These are phyloP conservation scores for Drosophila setosimentum DNA, from an alignment of 2,888 invertebrate species.

Conservation along the genomic window DNA sequence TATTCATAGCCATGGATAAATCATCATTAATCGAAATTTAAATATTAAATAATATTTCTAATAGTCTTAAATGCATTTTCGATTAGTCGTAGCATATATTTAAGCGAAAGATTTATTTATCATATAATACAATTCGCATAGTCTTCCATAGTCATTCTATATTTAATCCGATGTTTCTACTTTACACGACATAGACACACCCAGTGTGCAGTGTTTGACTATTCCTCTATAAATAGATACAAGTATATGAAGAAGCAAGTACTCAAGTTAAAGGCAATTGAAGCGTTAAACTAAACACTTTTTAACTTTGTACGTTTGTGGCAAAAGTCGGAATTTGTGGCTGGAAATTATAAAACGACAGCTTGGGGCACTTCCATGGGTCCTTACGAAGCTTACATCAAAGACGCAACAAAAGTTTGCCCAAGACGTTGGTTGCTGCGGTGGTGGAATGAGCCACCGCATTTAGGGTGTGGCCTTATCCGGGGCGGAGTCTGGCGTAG, in stretches of 20 bases:
- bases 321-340: constrained; percentile 37
- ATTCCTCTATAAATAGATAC: constrained; percentile 9
- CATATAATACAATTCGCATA: background rate
- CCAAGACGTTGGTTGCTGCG: constrained; percentile 3
- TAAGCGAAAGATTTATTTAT: background rate
- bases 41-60: background rate
- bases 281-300: constrained; percentile 37
- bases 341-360: constrained; percentile 63
- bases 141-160: background rate
- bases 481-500: constrained; percentile 41
- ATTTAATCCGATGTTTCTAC: background rate
- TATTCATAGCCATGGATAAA: no score
- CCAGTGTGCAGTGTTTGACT: background rate
- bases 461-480: constrained; percentile 45
- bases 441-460: constrained; percentile 10
- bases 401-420: constrained; percentile 44
- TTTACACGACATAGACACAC: constrained; percentile 18
- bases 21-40: no score
- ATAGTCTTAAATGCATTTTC: background rate
- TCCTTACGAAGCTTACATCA: constrained; percentile 64
- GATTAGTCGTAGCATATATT: background rate
- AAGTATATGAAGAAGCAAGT: constrained; percentile 1
- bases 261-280: constrained; percentile 40
- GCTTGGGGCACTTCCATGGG: constrained; percentile 56
- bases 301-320: constrained; percentile 20